phyloP scores from a whole-genome alignment of 1,140 invertebrate species.

The Anastrepha obliqua region DNA sequence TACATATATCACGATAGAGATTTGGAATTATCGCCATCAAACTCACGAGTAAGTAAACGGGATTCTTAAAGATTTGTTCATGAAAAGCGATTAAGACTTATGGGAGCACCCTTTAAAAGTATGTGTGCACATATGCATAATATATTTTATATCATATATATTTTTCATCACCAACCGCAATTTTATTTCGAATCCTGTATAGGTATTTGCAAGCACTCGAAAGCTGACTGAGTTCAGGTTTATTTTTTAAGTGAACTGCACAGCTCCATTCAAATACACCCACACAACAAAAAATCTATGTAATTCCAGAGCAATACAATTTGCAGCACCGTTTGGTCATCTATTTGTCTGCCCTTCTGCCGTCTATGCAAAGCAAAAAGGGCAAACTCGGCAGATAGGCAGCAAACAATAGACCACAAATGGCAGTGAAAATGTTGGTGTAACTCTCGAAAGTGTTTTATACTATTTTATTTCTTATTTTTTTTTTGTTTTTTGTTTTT shows the following conservation, averaged over 20 bases:
- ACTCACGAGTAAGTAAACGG: too few species aligned
- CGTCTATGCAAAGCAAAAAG: not conserved
- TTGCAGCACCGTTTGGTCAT: slow-evolving; percentile 10
- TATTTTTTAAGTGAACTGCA: slow-evolving; percentile 40
- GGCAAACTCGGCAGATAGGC: not conserved
- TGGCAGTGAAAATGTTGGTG: slow-evolving; percentile 43
- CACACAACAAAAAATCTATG: not conserved
- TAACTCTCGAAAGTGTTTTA: slow-evolving; percentile 23
- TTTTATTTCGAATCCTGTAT: not conserved
- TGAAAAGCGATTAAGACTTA: too few species aligned
- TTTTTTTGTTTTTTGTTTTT: not conserved
- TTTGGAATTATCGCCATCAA: too few species aligned
- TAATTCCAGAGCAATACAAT: slow-evolving; percentile 8
- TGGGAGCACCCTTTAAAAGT: not conserved
- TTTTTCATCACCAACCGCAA: slow-evolving; percentile 8
- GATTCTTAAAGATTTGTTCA: too few species aligned
- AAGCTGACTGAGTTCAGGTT: not conserved
- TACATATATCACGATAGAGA: too few species aligned
- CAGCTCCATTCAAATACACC: not conserved
- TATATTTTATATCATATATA: not conserved
- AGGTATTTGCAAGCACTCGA: slow-evolving; percentile 38
- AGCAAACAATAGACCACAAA: slow-evolving; percentile 41
- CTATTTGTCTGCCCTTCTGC: slow-evolving; percentile 14
- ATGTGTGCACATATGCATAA: slow-evolving; percentile 4
- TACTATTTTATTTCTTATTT: not conserved